Evolutionary conservation across 2,113 vertebrate species (phyloP).

Genomic region (Recurvirostra avosetta): DNA sequence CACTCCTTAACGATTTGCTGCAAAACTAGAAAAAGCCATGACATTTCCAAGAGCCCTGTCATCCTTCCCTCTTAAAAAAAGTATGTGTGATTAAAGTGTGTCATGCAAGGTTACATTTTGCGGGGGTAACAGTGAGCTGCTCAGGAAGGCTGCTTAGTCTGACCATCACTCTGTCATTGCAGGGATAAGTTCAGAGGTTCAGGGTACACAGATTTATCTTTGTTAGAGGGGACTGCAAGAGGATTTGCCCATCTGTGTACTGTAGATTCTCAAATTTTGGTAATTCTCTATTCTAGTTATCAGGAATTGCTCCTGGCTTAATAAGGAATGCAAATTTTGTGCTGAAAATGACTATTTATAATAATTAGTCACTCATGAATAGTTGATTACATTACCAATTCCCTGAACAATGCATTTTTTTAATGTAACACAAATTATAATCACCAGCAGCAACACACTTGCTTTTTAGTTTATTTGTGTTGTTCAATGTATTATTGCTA

Average conservation of each 20-base stretch:
- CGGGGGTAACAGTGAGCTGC: not conserved
- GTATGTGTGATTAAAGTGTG: not conserved
- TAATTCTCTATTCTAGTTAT: not conserved
- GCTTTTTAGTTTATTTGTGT: not conserved
- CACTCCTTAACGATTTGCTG: rapidly evolving
- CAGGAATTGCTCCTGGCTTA: not conserved
- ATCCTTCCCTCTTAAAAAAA: not conserved
- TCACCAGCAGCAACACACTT: not conserved
- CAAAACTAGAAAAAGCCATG: not conserved
- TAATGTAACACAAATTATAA: not conserved
- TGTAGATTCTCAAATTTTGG: not conserved
- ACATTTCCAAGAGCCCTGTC: not conserved
- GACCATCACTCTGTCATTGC: not conserved
- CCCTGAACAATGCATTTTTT: not conserved
- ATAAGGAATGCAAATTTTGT: not conserved
- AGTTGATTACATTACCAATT: not conserved
- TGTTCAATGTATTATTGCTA: not conserved
- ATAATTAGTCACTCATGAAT: not conserved
- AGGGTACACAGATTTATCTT: not conserved
- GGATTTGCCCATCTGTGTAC: not conserved
- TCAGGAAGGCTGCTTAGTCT: not conserved
- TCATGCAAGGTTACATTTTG: not conserved
- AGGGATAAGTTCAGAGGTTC: not conserved
- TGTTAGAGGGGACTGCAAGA: not conserved
- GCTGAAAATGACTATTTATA: not conserved